Conservation (phyloP, 1,140 invertebrate genomes). For the Macrotrachela quadricornifera region DNA sequence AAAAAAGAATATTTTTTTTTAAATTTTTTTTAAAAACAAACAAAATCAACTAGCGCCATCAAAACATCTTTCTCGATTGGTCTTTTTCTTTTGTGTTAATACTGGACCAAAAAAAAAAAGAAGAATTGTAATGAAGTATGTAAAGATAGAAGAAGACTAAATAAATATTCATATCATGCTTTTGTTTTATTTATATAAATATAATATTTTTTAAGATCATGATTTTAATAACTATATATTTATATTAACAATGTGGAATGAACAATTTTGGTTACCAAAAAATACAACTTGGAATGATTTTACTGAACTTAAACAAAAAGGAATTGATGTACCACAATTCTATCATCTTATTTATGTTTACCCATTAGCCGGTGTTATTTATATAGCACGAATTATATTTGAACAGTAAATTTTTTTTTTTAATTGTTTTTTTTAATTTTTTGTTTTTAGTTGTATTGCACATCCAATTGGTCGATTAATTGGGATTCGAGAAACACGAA, state of each 20-base stretch:
- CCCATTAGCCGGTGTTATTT: background rate
- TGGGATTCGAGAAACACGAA: background rate
- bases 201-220: no score
- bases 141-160: no score
- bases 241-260: background rate
- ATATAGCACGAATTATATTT: background rate
- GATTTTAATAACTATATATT: no score
- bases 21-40: no score
- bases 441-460: background rate
- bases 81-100: constrained; percentile 50
- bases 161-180: no score
- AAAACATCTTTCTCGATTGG: no score
- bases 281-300: constrained; percentile 2
- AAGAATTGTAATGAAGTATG: no score
- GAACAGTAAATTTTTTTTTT: background rate
- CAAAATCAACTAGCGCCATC: no score
- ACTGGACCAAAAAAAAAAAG: no score
- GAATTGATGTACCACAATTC: background rate
- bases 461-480: constrained; percentile 1
- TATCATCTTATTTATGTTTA: background rate
- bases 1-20: no score
- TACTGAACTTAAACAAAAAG: background rate
- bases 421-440: background rate
- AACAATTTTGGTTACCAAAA: constrained; percentile 1
- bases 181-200: no score